A percentile compares a stretch with the other conserved stretches of the same genome.
These are phyloP conservation scores for Paedocypris sp. DNA, from an alignment of 2,113 vertebrate species.

Conservation along the genomic window DNA sequence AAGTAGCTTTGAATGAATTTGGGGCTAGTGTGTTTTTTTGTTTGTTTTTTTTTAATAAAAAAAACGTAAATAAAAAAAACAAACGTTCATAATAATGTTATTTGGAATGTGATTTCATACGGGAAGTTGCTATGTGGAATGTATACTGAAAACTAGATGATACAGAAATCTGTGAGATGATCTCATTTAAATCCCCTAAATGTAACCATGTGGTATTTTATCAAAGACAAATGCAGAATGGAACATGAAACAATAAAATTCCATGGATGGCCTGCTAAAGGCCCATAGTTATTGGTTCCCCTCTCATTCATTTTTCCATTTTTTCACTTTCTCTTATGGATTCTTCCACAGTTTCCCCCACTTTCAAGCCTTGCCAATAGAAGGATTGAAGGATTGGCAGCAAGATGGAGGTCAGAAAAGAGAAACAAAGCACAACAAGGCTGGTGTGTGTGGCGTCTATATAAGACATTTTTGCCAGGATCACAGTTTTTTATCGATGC, in stretches of 20 bases:
- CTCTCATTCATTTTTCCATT: conserved; percentile 40
- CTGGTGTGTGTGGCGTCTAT: no score
- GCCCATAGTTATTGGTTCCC: conserved; percentile 60
- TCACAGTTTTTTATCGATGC: no score
- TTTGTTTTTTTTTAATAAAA: no score
- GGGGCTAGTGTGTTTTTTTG: no score
- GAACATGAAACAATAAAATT: conserved; percentile 64
- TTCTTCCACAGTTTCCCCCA: conserved; percentile 35
- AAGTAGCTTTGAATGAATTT: no score
- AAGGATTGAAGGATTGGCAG: conserved; percentile 41
- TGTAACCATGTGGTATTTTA: conserved; percentile 83
- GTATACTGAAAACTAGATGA: conserved; percentile 40
- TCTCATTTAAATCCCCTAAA: conserved; percentile 69
- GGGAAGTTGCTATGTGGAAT: conserved; percentile 59
- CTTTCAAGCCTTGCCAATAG: conserved; percentile 71
- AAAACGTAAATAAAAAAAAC: no score
- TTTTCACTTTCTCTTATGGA: conserved; percentile 15
- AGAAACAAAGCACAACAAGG: neutral
- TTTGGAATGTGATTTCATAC: conserved; percentile 49
- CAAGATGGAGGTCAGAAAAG: conserved; percentile 15
- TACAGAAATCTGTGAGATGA: conserved; percentile 50
- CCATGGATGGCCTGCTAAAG: conserved; percentile 51
- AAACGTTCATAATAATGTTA: conserved; percentile 43
- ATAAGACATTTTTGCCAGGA: no score
- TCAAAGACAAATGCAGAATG: conserved; percentile 78